Evolutionary conservation across 2,888 invertebrate genomes (phyloP).

Genomic region (Eupithecia dodoneata): DNA sequence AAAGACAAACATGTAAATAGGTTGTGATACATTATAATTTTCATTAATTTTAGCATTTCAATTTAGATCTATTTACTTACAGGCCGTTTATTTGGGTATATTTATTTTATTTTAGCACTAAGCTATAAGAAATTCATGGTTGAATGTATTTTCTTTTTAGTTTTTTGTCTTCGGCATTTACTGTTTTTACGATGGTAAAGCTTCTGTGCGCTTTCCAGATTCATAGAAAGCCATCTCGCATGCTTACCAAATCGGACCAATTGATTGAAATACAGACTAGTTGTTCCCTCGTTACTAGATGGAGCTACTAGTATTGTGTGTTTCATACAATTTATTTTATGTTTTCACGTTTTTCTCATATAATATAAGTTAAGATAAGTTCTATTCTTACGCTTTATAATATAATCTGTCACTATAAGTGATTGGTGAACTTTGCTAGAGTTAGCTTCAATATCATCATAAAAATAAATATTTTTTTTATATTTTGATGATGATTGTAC

Average conservation of each 20-base stretch:
- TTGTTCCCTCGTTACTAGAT: conserved; percentile 13
- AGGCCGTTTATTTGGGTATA: conserved; percentile 13
- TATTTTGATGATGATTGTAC: not conserved
- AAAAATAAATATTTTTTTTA: not conserved
- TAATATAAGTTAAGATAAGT: conserved; percentile 17
- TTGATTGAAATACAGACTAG: conserved; percentile 13
- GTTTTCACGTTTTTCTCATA: conserved; percentile 9
- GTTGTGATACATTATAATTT: conserved; percentile 34
- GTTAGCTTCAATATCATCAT: conserved; percentile 4
- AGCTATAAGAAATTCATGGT: conserved; percentile 6
- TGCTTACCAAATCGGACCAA: conserved; percentile 58
- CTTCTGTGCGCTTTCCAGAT: conserved; percentile 69
- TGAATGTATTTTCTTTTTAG: not conserved
- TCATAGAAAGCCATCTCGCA: conserved; percentile 65
- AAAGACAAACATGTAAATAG: conserved; percentile 36
- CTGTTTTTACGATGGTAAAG: conserved; percentile 59
- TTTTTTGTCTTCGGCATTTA: not conserved
- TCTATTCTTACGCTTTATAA: not conserved
- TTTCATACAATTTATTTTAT: conserved; percentile 5
- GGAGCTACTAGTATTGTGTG: conserved; percentile 8
- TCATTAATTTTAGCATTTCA: conserved; percentile 24
- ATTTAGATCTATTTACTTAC: conserved; percentile 33
- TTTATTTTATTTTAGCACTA: conserved; percentile 35
- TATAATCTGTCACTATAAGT: conserved; percentile 8
- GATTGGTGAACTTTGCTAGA: not conserved